These are phyloP conservation scores for Rallus limicola DNA, from an alignment of 2,113 vertebrate genomes.

Conservation along the genomic window DNA sequence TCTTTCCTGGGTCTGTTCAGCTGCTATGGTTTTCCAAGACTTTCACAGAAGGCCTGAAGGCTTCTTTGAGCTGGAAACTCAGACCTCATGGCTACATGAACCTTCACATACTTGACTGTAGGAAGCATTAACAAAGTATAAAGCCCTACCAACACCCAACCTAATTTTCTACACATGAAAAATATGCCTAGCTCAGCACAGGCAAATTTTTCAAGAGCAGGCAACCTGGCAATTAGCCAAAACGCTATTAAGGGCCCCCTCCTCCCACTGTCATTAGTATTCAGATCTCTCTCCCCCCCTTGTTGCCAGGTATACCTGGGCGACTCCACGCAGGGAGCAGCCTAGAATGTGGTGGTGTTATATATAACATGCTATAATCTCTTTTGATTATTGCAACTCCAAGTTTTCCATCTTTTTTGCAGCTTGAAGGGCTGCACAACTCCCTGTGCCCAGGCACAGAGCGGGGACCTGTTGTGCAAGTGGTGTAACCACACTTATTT, in stretches of 20 bases:
- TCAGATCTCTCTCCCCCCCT: constrained; percentile 3
- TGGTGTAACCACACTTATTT: neutral
- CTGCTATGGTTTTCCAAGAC: neutral
- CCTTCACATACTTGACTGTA: neutral
- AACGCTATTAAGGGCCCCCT: neutral
- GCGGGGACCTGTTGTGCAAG: constrained; percentile 11
- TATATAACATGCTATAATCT: neutral
- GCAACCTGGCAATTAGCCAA: constrained; percentile 49
- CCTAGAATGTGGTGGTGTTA: neutral
- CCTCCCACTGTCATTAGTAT: constrained; percentile 16
- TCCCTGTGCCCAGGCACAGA: neutral
- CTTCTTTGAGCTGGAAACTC: neutral
- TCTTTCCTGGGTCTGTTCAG: neutral
- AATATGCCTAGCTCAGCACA: constrained; percentile 30
- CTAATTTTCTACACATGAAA: neutral
- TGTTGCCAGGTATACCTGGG: constrained; percentile 29
- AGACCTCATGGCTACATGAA: neutral
- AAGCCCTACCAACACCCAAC: neutral
- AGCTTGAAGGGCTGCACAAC: neutral
- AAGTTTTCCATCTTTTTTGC: neutral
- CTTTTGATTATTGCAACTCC: neutral
- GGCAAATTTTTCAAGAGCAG: constrained; percentile 34
- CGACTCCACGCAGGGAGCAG: neutral
- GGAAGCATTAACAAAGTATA: neutral
- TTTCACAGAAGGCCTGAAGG: neutral